Conservation (phyloP, 2,797 vertebrate species). For the Bucorvus abyssinicus region DNA sequence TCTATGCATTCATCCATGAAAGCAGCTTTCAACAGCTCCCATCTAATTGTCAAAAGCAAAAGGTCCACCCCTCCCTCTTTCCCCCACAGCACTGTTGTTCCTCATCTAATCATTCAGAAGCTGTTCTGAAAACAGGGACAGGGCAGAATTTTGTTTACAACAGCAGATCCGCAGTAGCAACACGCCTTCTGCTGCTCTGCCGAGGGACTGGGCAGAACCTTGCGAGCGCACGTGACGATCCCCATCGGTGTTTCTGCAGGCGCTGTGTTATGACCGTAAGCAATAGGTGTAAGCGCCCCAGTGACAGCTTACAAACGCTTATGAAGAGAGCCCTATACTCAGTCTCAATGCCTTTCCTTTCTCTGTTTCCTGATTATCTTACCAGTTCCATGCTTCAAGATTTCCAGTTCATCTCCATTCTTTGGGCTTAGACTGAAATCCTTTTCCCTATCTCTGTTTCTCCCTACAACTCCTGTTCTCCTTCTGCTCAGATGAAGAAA, state of each 20-base stretch:
- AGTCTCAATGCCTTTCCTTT: background rate
- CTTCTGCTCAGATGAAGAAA: background rate
- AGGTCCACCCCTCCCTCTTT: background rate
- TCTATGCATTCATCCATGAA: slow-evolving; percentile 13
- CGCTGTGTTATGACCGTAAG: accelerated
- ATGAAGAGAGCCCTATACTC: background rate
- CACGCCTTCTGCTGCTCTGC: background rate
- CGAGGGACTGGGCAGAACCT: background rate
- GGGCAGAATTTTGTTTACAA: background rate
- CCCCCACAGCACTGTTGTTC: background rate
- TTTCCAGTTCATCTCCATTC: background rate
- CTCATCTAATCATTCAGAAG: background rate
- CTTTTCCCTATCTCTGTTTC: background rate
- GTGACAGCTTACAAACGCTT: background rate
- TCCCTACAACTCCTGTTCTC: background rate
- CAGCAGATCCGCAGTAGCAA: background rate
- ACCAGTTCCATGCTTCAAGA: background rate
- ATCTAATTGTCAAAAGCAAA: background rate
- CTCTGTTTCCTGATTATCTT: background rate
- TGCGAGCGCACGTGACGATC: accelerated
- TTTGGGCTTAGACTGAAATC: background rate
- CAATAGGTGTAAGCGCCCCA: background rate
- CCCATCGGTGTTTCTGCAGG: background rate
- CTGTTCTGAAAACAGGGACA: background rate
- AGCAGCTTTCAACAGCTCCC: slow-evolving; percentile 31